Evolutionary conservation across 2,113 vertebrate species (phyloP).

Genomic region (Lutjanus erythropterus): DNA sequence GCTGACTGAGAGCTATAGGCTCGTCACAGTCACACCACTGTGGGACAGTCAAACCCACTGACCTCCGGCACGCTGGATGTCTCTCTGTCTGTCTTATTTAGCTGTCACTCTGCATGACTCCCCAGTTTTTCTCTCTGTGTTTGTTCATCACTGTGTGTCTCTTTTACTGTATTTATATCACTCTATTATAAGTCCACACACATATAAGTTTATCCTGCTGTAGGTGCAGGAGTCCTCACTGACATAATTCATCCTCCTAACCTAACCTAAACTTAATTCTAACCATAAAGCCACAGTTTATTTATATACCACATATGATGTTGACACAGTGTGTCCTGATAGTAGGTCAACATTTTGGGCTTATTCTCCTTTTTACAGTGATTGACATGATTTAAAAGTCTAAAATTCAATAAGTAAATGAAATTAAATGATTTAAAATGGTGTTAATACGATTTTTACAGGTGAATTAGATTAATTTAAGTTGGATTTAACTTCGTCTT

Average conservation of each 20-base stretch:
- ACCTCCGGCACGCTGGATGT: not conserved
- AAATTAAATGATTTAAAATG: no score
- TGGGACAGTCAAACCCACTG: conserved; percentile 5
- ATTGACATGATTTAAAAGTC: no score
- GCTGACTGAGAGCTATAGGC: conserved; percentile 15
- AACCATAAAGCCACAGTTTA: not conserved
- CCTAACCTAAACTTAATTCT: not conserved
- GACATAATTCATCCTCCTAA: not conserved
- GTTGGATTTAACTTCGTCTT: no score
- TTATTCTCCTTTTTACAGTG: not conserved
- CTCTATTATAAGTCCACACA: conserved; percentile 3
- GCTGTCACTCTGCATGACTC: not conserved
- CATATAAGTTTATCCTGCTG: not conserved
- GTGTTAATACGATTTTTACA: no score
- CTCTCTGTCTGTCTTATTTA: not conserved
- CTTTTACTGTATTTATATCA: not conserved
- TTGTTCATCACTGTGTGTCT: conserved; percentile 8
- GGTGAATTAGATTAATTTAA: no score
- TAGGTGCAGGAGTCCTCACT: not conserved
- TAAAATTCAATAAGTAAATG: no score
- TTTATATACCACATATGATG: not conserved
- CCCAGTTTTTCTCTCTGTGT: not conserved
- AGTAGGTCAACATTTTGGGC: no score
- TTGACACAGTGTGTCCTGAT: not conserved
- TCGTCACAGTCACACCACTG: conserved; percentile 25